These are phyloP conservation scores for Clunio marinus DNA, from an alignment of 2,888 invertebrate genomes.

Conservation along the genomic window DNA sequence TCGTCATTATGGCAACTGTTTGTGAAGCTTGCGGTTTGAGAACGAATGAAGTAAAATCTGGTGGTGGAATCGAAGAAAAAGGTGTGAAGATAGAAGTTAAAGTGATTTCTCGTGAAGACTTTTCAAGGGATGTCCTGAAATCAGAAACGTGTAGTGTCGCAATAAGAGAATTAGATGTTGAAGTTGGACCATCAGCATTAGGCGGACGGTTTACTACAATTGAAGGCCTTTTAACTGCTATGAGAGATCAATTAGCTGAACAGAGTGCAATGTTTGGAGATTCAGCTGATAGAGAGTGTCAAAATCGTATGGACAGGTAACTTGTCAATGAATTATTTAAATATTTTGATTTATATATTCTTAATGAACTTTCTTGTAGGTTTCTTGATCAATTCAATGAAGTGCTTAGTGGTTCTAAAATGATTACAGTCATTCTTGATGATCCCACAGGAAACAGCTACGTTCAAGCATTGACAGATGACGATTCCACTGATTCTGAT, in stretches of 20 bases:
- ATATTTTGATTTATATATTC: no score
- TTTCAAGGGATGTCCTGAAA: conserved; percentile 91
- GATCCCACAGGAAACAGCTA: conserved; percentile 98
- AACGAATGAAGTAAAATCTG: conserved; percentile 95
- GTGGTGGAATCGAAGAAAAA: conserved; percentile 77
- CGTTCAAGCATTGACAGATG: conserved; percentile 75
- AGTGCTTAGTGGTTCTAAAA: conserved; percentile 59
- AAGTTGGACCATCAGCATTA: conserved; percentile 77
- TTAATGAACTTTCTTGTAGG: conserved; percentile 47
- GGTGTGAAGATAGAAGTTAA: conserved; percentile 75
- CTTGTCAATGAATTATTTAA: not conserved
- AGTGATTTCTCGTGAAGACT: conserved; percentile 67
- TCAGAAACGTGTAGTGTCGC: conserved; percentile 75
- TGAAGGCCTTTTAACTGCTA: conserved; percentile 79
- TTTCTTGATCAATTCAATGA: conserved; percentile 66
- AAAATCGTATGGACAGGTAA: conserved; percentile 55
- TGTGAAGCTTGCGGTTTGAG: conserved; percentile 88
- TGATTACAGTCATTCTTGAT: conserved; percentile 77
- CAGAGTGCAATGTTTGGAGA: conserved; percentile 68
- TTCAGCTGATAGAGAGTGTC: conserved; percentile 59
- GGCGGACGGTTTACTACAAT: conserved; percentile 93
- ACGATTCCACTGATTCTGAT: conserved; percentile 62
- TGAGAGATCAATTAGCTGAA: conserved; percentile 69
- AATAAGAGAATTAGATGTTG: conserved; percentile 85
- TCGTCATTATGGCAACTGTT: conserved; percentile 93